These are phyloP conservation scores for Talpa occidentalis DNA, from an alignment of 2,113 vertebrate species.

Conservation along the genomic window DNA sequence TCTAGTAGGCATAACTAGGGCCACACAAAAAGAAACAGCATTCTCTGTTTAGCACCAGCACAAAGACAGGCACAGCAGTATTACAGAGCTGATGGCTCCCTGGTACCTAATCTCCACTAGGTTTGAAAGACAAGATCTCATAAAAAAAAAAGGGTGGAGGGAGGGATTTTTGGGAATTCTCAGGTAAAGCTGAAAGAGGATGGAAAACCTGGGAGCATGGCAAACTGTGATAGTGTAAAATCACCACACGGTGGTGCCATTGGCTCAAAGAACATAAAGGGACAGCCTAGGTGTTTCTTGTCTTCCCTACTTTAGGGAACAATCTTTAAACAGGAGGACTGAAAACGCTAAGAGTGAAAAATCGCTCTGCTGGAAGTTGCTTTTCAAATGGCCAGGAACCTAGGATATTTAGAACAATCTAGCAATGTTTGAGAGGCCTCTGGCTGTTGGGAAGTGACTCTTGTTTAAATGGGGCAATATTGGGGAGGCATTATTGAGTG, in stretches of 20 bases:
- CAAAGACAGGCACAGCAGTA: not conserved
- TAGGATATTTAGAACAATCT: not conserved
- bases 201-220: not conserved
- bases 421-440: not conserved
- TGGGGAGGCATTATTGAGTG: too few species aligned
- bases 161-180: not conserved
- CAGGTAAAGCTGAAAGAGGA: fast-evolving
- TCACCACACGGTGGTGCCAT: constrained; percentile 70
- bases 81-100: not conserved
- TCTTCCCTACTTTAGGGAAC: not conserved
- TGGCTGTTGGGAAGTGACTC: not conserved
- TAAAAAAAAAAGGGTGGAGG: too few species aligned
- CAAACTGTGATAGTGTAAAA: fast-evolving
- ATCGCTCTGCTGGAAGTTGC: not conserved
- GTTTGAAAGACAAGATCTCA: not conserved
- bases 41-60: not conserved
- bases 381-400: not conserved
- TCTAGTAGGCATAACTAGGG: not conserved
- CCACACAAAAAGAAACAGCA: not conserved
- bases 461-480: not conserved
- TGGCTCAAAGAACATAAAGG: fast-evolving
- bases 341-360: not conserved
- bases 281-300: fast-evolving
- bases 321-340: not conserved
- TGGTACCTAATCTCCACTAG: not conserved